Percentiles rank a stretch among this genome's conserved stretches.
phyloP scores from a whole-genome alignment of 2,113 vertebrate species.

The Empidonax traillii region DNA sequence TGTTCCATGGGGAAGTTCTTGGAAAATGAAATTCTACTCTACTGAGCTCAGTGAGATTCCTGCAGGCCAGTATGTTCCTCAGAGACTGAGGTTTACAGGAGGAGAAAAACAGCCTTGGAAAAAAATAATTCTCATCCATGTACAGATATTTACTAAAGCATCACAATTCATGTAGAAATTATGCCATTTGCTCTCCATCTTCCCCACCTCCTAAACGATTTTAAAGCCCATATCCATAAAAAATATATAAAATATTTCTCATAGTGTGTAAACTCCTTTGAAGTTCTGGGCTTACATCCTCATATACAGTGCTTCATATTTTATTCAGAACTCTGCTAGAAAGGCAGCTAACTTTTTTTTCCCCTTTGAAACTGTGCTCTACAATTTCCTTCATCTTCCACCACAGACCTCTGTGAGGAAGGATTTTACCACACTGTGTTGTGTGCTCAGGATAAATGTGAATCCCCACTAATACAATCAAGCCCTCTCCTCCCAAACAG shows the following conservation, averaged over 20 bases:
- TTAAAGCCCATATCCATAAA: not conserved
- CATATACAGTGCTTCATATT: not conserved
- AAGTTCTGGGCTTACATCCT: not conserved
- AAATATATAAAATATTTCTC: conserved; percentile 2
- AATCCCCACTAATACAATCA: not conserved
- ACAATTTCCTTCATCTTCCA: not conserved
- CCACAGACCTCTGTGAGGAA: not conserved
- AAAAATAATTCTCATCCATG: not conserved
- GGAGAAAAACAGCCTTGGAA: not conserved
- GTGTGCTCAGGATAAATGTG: not conserved
- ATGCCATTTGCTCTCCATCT: not conserved
- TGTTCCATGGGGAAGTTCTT: not conserved
- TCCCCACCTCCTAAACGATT: not conserved
- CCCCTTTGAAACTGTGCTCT: not conserved
- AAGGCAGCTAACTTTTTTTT: not conserved
- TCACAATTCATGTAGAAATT: not conserved
- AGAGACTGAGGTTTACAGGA: not conserved
- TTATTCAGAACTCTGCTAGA: not conserved
- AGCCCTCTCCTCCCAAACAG: not conserved
- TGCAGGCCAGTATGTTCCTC: not conserved
- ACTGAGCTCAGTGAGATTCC: not conserved
- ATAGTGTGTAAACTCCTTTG: not conserved
- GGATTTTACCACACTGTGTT: not conserved
- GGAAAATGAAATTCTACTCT: not conserved
- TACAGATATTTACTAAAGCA: not conserved